A percentile compares a stretch with the other conserved stretches of the same genome.
Evolutionary conservation across 1,140 invertebrate genomes (phyloP).

Genomic region (Hylyphantes graminicola): DNA sequence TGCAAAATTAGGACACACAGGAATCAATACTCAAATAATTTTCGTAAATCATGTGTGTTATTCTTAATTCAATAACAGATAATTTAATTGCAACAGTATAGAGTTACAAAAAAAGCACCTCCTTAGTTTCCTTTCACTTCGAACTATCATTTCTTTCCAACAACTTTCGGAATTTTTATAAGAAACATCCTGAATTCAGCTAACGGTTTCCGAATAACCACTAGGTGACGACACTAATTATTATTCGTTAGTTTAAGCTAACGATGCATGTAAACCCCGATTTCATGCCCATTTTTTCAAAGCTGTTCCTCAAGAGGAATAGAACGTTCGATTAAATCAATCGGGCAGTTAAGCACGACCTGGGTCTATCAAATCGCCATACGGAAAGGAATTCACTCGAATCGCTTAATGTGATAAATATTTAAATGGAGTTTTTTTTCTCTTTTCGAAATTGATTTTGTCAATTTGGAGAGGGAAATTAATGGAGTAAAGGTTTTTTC

Average conservation of each 20-base stretch:
- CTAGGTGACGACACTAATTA: slow-evolving; percentile 3
- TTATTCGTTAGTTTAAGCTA: slow-evolving; percentile 26
- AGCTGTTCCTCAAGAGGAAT: slow-evolving; percentile 1
- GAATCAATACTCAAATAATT: too few species aligned
- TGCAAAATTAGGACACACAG: too few species aligned
- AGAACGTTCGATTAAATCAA: slow-evolving; percentile 30
- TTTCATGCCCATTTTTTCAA: slow-evolving; percentile 27
- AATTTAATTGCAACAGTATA: too few species aligned
- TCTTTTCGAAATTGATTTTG: background rate
- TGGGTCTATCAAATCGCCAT: background rate
- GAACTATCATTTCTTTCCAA: too few species aligned
- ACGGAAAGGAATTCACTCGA: background rate
- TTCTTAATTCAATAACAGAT: too few species aligned
- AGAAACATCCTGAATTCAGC: too few species aligned
- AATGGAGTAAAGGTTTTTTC: slow-evolving; percentile 3
- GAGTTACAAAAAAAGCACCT: too few species aligned
- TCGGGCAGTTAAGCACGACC: background rate
- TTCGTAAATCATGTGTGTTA: too few species aligned
- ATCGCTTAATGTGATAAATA: background rate
- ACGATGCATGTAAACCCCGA: slow-evolving; percentile 5
- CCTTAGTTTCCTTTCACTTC: too few species aligned
- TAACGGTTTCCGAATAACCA: slow-evolving; percentile 1
- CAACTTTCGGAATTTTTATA: too few species aligned
- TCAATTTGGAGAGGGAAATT: background rate
- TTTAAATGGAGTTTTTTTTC: background rate